A percentile compares a stretch with the other conserved stretches of the same genome.
Evolutionary conservation across 2,888 invertebrate genomes (phyloP).

Genomic region (Fragum sueziense): DNA sequence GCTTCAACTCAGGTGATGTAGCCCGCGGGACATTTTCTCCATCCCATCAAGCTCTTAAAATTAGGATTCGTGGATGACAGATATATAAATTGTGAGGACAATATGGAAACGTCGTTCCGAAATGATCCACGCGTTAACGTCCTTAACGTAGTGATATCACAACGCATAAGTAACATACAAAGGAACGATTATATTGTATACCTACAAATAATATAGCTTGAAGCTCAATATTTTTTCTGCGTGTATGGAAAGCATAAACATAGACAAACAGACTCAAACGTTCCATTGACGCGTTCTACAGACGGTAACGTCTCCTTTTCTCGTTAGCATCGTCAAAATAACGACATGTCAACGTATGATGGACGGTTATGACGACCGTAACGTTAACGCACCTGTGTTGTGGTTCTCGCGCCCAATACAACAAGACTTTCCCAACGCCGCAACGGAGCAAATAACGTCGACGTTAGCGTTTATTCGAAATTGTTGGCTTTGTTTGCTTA

Average conservation of each 20-base stretch:
- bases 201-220: too few relatives aligned
- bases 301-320: background rate
- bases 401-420: conserved; percentile 17
- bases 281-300: background rate
- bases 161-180: too few relatives aligned
- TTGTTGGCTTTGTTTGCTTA: background rate
- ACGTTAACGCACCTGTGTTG: conserved; percentile 57
- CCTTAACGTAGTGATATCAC: too few relatives aligned
- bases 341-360: conserved; percentile 57
- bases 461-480: background rate
- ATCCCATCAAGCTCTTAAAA: conserved; percentile 56
- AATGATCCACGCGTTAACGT: conserved; percentile 1
- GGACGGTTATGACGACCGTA: conserved; percentile 51
- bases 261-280: too few relatives aligned
- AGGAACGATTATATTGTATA: too few relatives aligned
- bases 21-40: conserved; percentile 59
- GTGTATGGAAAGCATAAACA: too few relatives aligned
- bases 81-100: conserved; percentile 62
- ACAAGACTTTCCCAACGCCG: background rate
- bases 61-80: conserved; percentile 59
- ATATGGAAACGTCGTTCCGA: conserved; percentile 40
- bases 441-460: background rate
- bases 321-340: conserved; percentile 5
- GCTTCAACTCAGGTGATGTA: conserved; percentile 52
- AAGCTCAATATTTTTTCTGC: too few relatives aligned